phyloP scores from a whole-genome alignment of 2,888 invertebrate species.

The Oscheius sp. region DNA sequence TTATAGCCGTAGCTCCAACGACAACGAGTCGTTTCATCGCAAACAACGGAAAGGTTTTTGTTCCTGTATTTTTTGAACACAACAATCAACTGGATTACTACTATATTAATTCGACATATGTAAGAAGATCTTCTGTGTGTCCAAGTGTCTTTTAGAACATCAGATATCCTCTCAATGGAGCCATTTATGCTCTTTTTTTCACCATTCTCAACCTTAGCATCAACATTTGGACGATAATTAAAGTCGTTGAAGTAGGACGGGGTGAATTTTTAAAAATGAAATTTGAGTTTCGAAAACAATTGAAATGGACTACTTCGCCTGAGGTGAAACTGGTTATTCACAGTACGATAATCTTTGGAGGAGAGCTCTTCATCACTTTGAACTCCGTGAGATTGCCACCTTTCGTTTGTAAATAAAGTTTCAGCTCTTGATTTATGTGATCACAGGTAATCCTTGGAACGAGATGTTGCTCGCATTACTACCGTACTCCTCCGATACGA shows the following conservation, averaged over 20 bases:
- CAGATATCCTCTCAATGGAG: no score
- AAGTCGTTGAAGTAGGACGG: no score
- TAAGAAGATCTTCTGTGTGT: no score
- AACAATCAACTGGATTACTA: not conserved
- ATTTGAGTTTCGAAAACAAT: not conserved
- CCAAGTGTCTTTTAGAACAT: no score
- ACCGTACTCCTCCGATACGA: not conserved
- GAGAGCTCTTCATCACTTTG: not conserved
- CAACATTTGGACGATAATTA: no score
- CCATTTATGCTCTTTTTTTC: no score
- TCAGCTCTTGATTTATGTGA: not conserved
- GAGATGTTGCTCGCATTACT: not conserved
- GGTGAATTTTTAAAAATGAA: no score
- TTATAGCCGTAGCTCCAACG: not conserved
- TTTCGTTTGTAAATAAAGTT: not conserved
- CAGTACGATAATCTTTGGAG: not conserved
- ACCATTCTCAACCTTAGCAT: no score
- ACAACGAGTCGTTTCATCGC: not conserved
- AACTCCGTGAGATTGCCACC: not conserved
- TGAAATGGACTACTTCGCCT: not conserved
- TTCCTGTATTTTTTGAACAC: not conserved
- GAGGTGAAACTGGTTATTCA: not conserved
- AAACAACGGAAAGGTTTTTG: not conserved
- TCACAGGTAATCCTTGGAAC: not conserved
- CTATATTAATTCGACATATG: no score